Percentiles rank a stretch among this genome's conserved stretches.
Conservation (phyloP, 2,888 invertebrate species). For the Phytoseiulus persimilis region DNA sequence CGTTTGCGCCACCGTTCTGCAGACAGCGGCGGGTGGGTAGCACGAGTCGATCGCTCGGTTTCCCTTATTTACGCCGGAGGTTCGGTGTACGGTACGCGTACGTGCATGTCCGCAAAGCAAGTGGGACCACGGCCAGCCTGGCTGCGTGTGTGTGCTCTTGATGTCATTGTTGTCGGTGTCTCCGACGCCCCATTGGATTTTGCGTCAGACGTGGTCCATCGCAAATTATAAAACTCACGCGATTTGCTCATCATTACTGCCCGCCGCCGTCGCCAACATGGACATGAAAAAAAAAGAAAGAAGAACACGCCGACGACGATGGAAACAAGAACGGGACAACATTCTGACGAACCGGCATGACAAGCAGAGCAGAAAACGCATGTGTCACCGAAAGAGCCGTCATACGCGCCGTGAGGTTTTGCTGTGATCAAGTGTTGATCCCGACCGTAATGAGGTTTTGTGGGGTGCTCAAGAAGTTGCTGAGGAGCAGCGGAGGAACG, state of each 20-base stretch:
- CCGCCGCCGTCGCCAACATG: neutral
- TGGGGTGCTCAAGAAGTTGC: neutral
- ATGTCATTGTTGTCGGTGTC: slow-evolving; percentile 23
- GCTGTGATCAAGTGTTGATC: too few relatives aligned
- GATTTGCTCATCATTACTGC: slow-evolving; percentile 29
- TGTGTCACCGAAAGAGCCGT: neutral
- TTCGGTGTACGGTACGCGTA: neutral
- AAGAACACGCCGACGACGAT: neutral
- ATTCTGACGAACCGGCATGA: neutral
- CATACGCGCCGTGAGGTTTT: neutral
- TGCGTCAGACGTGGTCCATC: slow-evolving; percentile 27
- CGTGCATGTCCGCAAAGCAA: neutral
- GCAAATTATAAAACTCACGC: slow-evolving; percentile 31
- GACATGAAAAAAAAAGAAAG: neutral
- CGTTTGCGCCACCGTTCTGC: too few relatives aligned
- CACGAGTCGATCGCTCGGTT: too few relatives aligned
- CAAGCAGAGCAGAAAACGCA: neutral
- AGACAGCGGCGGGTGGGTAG: too few relatives aligned
- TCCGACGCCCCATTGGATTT: slow-evolving; percentile 8
- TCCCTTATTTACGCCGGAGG: neutral
- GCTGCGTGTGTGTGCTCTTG: neutral
- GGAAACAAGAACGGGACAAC: neutral
- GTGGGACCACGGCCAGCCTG: neutral
- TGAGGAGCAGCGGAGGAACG: neutral
- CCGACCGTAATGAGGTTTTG: too few relatives aligned